These are phyloP conservation scores for Macaria liturata DNA, from an alignment of 2,888 invertebrate species.

Conservation along the genomic window DNA sequence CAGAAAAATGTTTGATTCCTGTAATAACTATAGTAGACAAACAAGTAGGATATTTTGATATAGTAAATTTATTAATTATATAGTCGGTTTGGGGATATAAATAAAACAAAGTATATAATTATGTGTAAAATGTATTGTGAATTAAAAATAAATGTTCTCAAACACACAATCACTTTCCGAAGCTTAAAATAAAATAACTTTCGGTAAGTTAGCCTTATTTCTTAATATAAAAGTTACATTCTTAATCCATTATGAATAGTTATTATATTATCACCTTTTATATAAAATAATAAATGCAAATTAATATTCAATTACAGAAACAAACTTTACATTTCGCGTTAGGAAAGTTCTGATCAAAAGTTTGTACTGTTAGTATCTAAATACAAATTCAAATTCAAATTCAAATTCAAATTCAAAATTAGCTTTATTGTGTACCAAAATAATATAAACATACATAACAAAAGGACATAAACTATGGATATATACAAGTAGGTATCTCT, in stretches of 20 bases:
- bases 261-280: slow-evolving; percentile 63
- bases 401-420: no score
- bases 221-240: slow-evolving; percentile 39
- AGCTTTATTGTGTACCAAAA: no score
- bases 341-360: slow-evolving; percentile 51
- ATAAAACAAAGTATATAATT: slow-evolving; percentile 31
- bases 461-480: no score
- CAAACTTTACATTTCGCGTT: slow-evolving; percentile 52
- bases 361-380: slow-evolving; percentile 54
- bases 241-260: slow-evolving; percentile 35
- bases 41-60: no score
- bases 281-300: slow-evolving; percentile 68
- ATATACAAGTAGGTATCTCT: no score
- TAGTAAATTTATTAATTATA: no score
- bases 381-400: no score
- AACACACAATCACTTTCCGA: slow-evolving; percentile 47
- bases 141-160: slow-evolving; percentile 54
- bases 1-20: slow-evolving; percentile 5
- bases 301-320: slow-evolving; percentile 38
- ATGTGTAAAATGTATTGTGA: slow-evolving; percentile 68
- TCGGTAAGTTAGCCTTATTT: slow-evolving; percentile 54
- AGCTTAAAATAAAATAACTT: slow-evolving; percentile 46
- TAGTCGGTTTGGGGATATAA: slow-evolving; percentile 2
- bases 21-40: neutral
- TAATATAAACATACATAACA: no score